Base-by-base conservation (phyloP, 2,888 invertebrate genomes). In the Dasysyrphus albostriatus region DNA sequence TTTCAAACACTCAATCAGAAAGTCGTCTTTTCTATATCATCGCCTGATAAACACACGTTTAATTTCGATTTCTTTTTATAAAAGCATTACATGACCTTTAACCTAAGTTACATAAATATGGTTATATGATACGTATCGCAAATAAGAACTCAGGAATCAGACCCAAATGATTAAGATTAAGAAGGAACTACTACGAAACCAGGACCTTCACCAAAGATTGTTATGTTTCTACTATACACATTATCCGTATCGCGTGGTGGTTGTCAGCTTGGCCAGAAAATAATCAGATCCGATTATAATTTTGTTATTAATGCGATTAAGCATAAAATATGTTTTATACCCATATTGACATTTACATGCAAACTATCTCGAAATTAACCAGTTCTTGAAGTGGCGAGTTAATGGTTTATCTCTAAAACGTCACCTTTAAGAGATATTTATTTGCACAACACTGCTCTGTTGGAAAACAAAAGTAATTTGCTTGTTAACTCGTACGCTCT, bases 271-370 rank as follows among this genome's bases (percentile, higher is more conserved):
- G 63, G 29, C 10, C 9, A n/a, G 9, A 63, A 44, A 9, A 29
- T 9, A 63, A 63, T 29, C 42, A 42, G 19, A 63, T 63, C 61
- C 42, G 42, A 42, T 63, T 63, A 42, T 63, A 29, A 24, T 42
- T 61, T 61, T 14, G 29, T 29, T 42, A 24, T 44, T 63, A 29
- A 44, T 63, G 9, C 16, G 8, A 47, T 47, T 16, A 16, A 16
- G 47, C 16, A 47, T 3, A 47, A 16, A 5, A 7, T 16, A 3
- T 42, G 39, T 19, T 24, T 24, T 24, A 19, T 49, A 10, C 19
- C 1, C 4, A 5, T 49, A 9, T 49, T 47, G 8, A 1, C 9
- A 19, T 42, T 14, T 8, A 12, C 9, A 7, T 24, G 5, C 24
- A 19, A 51, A 9, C 49, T 5, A 29, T 29, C 51, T 6, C 37